Evolutionary conservation across 2,113 vertebrate species (phyloP), one percentile per base, ranked within the genome.

Genomic region (Lepus europaeus): DNA sequence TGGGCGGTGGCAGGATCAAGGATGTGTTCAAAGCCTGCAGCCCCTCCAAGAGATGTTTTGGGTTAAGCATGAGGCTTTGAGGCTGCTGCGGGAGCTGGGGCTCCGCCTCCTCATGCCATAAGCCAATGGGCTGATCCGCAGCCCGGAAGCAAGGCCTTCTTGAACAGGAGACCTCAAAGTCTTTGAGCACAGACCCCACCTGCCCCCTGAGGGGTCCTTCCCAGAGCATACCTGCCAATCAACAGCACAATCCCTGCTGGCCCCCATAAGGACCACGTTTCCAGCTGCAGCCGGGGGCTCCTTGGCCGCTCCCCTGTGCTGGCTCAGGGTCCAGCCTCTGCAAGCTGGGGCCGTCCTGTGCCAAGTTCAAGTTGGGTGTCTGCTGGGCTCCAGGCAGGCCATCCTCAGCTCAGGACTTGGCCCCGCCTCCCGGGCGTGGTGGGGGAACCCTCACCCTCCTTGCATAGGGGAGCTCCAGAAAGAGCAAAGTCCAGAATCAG

Each of bases 31-130:
- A 87, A 96, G 95, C 36, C 63, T 14, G 5, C 8, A 73, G 66
- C 69, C 51, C 33, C 16, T 5, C n/a, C 68, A 27, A 20, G 78
- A 53, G 51, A 92, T 53, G 87, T 87, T 94, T 93, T n/a, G 76
- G 76, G 73, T 91, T 91, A 96, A 96, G 76, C 76, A 36, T 9
- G 25, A 56, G 69, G 49, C 92, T 96, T 90, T 93, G 95, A 94
- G 87, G 95, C 66, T 17, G 1, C 11, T 1, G 14, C 9, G 19
- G 4, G 29, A 59, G 83, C 78, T 2, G 1, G 23, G 70, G 45
- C 45, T 45, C 93, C 93, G 68, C 82, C 70, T 31, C 39, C 74
- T 45, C 29, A 22, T 45, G 79, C 66, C 31, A 0, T 10, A 19
- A 88, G 76, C 8, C 64, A 6, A 29, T 23, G 70, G 51, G 70